phyloP scores from a whole-genome alignment of 64 coral and sea anemone species.

The Montipora efflorescens region DNA sequence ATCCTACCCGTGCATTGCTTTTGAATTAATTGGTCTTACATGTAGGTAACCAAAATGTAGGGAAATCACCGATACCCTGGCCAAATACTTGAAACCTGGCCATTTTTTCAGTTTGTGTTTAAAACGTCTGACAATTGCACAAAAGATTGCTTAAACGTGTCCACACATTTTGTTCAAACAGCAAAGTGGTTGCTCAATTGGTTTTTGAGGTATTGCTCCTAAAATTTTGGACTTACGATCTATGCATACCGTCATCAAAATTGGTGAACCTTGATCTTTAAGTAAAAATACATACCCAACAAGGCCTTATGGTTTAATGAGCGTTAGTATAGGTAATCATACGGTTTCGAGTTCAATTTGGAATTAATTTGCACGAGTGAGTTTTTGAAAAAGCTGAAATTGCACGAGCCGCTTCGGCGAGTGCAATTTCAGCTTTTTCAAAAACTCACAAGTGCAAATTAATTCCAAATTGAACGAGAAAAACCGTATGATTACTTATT shows the following conservation, averaged over 20 bases:
- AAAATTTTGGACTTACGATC: not conserved
- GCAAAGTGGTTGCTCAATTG: not conserved
- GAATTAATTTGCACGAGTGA: too few species aligned
- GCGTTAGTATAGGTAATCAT: too few species aligned
- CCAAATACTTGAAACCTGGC: slow-evolving; percentile 10
- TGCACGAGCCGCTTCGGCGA: too few species aligned
- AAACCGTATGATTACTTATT: too few species aligned
- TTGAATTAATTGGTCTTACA: not conserved
- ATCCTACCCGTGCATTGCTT: not conserved
- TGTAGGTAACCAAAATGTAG: slow-evolving; percentile 11
- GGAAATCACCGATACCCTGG: slow-evolving; percentile 4
- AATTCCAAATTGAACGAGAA: too few species aligned
- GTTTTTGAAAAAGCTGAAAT: too few species aligned
- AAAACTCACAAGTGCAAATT: too few species aligned
- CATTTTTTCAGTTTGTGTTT: slow-evolving; percentile 8
- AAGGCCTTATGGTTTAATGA: slow-evolving; percentile 4
- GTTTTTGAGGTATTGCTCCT: not conserved
- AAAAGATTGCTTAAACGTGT: not conserved
- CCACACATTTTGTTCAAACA: not conserved
- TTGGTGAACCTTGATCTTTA: slow-evolving; percentile 9
- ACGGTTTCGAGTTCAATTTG: too few species aligned
- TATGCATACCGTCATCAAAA: slow-evolving; percentile 2
- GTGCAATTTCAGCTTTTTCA: too few species aligned
- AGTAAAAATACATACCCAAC: not conserved
- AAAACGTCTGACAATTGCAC: not conserved